Evolutionary conservation across 2,797 vertebrate genomes (phyloP).

Genomic region (Onychomys leucogaster): DNA sequence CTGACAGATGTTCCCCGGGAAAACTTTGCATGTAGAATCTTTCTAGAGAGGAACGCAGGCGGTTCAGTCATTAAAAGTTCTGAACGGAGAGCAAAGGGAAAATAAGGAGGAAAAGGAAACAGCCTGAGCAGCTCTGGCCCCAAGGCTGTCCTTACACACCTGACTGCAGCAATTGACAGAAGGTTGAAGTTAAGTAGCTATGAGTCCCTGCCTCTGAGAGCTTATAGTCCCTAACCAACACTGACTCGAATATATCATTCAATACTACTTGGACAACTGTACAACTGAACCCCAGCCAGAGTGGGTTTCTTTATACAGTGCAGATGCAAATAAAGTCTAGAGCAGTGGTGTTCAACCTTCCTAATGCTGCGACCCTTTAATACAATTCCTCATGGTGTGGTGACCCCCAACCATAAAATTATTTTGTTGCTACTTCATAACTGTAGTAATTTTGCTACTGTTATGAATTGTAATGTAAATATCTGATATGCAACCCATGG

Average conservation of each 20-base stretch:
- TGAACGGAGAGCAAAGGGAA: not conserved
- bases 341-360: not conserved
- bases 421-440: too few relatives aligned
- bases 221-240: not conserved
- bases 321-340: conserved; percentile 14
- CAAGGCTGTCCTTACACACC: not conserved
- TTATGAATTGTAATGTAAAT: not conserved
- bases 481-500: not conserved
- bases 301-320: not conserved
- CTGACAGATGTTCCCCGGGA: conserved; percentile 21
- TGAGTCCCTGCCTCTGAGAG: conserved; percentile 12
- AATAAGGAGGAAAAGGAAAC: conserved; percentile 27
- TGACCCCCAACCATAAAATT: not conserved
- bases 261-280: not conserved
- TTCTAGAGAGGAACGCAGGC: not conserved
- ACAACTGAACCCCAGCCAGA: not conserved
- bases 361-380: not conserved
- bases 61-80: conserved; percentile 53
- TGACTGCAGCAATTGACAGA: not conserved
- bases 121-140: not conserved
- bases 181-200: conserved; percentile 18
- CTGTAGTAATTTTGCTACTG: not conserved
- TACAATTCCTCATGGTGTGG: too few relatives aligned
- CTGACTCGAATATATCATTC: not conserved
- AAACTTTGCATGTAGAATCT: conserved; percentile 9